Percentiles rank a stretch among this genome's conserved stretches.
phyloP scores from a whole-genome alignment of 2,888 invertebrate species.

The Axea sp. region DNA sequence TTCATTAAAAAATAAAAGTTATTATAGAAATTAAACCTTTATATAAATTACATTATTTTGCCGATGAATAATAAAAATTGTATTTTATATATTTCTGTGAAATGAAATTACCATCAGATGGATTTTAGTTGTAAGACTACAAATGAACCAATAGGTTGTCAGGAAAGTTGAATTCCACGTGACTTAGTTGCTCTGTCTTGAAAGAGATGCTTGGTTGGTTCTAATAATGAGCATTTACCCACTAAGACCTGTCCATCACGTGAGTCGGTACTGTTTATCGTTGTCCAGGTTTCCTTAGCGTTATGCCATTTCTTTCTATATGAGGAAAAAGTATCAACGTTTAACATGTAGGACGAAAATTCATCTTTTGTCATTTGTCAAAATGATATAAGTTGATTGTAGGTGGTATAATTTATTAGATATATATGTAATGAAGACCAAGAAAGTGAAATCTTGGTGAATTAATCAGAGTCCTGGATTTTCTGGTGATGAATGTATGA shows the following conservation, averaged over 20 bases:
- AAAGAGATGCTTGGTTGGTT: conserved; percentile 66
- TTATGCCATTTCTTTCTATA: conserved; percentile 40
- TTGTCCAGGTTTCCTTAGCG: conserved; percentile 28
- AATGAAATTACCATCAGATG: conserved; percentile 15
- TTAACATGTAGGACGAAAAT: not conserved
- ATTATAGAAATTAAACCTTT: no score
- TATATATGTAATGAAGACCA: conserved; percentile 9
- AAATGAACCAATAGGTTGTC: conserved; percentile 37
- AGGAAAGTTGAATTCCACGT: conserved; percentile 55
- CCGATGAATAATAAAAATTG: no score
- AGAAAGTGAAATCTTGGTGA: conserved; percentile 21
- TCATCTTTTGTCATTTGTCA: not conserved
- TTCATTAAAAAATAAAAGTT: no score
- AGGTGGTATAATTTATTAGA: not conserved
- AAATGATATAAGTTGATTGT: conserved; percentile 2
- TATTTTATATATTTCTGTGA: no score
- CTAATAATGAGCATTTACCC: conserved; percentile 65
- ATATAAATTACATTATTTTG: no score
- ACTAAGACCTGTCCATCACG: conserved; percentile 56
- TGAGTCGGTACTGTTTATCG: conserved; percentile 51
- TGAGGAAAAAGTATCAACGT: conserved; percentile 10
- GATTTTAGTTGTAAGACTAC: conserved; percentile 9
- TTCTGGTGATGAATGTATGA: not conserved
- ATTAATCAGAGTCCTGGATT: conserved; percentile 3
- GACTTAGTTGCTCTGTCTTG: conserved; percentile 41